These are phyloP conservation scores for Drosophila bocki DNA, from an alignment of 1,140 invertebrate genomes.

Conservation along the genomic window DNA sequence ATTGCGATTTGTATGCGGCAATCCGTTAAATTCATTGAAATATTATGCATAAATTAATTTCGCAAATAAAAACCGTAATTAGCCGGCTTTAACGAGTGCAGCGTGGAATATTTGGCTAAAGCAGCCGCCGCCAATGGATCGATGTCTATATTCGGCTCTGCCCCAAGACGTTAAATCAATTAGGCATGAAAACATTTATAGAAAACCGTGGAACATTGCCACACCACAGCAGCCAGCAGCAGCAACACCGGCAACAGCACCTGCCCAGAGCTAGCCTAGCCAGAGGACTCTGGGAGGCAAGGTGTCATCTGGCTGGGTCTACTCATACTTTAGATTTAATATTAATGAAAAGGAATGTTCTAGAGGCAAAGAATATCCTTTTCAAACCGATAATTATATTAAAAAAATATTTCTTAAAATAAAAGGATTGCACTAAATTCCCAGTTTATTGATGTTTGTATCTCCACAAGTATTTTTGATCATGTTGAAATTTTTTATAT, in stretches of 20 bases:
- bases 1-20: constrained; percentile 74
- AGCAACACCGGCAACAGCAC: not conserved
- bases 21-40: constrained; percentile 78
- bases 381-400: too few species aligned
- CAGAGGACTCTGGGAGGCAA: constrained; percentile 1
- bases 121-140: constrained; percentile 32
- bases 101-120: constrained; percentile 40
- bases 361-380: too few species aligned
- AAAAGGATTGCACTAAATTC: too few species aligned
- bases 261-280: not conserved
- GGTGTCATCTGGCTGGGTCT: constrained; percentile 1
- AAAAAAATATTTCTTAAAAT: too few species aligned
- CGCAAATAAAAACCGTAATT: constrained; percentile 60
- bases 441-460: too few species aligned
- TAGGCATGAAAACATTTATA: constrained; percentile 55
- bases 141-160: constrained; percentile 51
- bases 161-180: constrained; percentile 54
- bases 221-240: constrained; percentile 10
- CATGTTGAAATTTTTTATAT: too few species aligned
- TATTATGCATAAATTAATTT: constrained; percentile 80
- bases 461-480: too few species aligned
- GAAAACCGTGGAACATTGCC: constrained; percentile 31
- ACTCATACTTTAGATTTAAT: too few species aligned
- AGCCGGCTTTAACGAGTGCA: constrained; percentile 48
- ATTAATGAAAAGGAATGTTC: not conserved